A percentile compares a stretch with the other conserved stretches of the same genome.
phyloP scores from a whole-genome alignment of 35 echinoderm and acorn worm species.

The Patiria miniata region DNA sequence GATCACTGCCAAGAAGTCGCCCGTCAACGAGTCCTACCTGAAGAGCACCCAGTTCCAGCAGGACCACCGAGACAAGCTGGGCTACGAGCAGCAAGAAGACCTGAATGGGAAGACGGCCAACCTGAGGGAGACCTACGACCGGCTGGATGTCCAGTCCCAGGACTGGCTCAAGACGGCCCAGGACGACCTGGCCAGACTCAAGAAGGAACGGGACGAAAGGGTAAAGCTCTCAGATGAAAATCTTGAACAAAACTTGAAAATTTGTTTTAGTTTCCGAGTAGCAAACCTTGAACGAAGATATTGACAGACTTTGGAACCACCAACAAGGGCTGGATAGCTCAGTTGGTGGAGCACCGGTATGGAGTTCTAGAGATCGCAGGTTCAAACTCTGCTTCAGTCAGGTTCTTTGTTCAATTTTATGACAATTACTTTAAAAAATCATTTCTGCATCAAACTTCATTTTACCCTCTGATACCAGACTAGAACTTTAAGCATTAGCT shows the following conservation, averaged over 20 bases:
- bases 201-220: slow-evolving; percentile 71
- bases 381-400: too few relatives aligned
- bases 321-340: too few relatives aligned
- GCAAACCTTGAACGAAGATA: too few relatives aligned
- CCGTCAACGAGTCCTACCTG: slow-evolving; percentile 70
- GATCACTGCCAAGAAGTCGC: slow-evolving; percentile 73
- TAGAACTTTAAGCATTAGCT: too few relatives aligned
- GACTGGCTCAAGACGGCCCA: slow-evolving; percentile 75
- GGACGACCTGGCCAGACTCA: slow-evolving; percentile 66
- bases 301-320: too few relatives aligned
- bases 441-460: too few relatives aligned
- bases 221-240: slow-evolving; percentile 35
- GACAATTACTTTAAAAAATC: too few relatives aligned
- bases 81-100: slow-evolving; percentile 71
- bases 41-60: slow-evolving; percentile 77
- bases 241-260: background rate
- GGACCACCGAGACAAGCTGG: slow-evolving; percentile 84
- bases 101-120: slow-evolving; percentile 53
- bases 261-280: background rate
- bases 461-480: too few relatives aligned
- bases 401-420: too few relatives aligned
- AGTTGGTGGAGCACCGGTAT: too few relatives aligned
- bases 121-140: slow-evolving; percentile 69
- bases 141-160: slow-evolving; percentile 56
- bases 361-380: too few relatives aligned